These are phyloP conservation scores for Actinemys pallida DNA, from an alignment of 2,113 vertebrate species.

Conservation along the genomic window DNA sequence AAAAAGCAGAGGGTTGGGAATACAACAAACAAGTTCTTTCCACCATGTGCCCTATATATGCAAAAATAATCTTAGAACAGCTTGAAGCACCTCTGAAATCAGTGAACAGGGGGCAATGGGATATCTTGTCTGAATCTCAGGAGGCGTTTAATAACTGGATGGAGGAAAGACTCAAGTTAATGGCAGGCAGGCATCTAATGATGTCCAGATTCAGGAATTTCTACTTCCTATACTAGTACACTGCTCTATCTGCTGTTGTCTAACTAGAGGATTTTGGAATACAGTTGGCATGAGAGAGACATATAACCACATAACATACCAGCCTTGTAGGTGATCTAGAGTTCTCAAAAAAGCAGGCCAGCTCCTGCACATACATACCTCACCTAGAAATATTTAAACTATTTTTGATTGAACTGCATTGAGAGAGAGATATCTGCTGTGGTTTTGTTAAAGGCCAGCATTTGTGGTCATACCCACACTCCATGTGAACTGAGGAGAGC, in stretches of 20 bases:
- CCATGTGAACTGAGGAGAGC: not conserved
- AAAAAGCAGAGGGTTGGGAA: not conserved
- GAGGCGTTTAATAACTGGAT: not conserved
- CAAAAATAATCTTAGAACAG: not conserved
- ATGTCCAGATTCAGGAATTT: not conserved
- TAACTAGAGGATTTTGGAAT: not conserved
- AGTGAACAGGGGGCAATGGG: not conserved
- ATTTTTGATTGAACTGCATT: not conserved
- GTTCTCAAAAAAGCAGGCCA: not conserved
- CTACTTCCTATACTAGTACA: not conserved
- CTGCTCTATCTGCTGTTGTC: not conserved
- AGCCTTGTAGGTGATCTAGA: not conserved
- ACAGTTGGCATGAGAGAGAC: not conserved
- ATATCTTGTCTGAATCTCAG: not conserved
- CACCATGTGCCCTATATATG: fast-evolving
- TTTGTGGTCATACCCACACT: not conserved
- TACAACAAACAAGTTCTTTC: fast-evolving
- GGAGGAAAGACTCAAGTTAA: not conserved
- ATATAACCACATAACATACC: not conserved
- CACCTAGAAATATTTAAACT: not conserved
- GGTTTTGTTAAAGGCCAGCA: not conserved
- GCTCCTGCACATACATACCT: not conserved
- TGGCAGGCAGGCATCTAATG: not conserved
- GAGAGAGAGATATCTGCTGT: not conserved
- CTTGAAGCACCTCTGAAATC: not conserved